Percentiles rank a stretch among this genome's conserved stretches.
Conservation (phyloP, 2,888 invertebrate genomes). For the Thera obeliscata region DNA sequence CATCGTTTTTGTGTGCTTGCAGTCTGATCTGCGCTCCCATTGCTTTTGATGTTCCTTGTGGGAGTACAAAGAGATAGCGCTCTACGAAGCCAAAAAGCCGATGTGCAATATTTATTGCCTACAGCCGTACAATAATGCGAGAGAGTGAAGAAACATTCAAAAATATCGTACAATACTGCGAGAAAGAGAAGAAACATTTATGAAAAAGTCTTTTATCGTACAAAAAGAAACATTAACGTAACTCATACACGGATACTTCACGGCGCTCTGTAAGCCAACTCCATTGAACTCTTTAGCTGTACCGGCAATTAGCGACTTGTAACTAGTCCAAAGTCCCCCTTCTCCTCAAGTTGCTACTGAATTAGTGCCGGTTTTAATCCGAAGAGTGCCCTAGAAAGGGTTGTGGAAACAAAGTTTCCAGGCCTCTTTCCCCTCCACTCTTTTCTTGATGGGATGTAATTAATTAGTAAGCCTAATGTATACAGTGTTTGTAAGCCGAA, state of each 20-base stretch:
- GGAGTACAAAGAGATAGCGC: too few species aligned
- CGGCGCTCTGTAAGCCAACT: not conserved
- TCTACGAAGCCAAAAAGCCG: too few species aligned
- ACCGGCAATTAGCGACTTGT: slow-evolving; percentile 13
- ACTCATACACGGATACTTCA: not conserved
- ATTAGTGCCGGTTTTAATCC: slow-evolving; percentile 14
- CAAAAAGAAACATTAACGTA: not conserved
- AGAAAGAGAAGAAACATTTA: too few species aligned
- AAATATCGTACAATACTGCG: too few species aligned
- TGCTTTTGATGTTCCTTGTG: too few species aligned
- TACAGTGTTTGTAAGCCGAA: too few species aligned
- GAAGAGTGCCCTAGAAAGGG: slow-evolving; percentile 13
- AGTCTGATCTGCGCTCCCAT: too few species aligned
- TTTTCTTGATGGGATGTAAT: not conserved
- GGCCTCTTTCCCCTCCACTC: not conserved
- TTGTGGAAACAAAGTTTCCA: not conserved
- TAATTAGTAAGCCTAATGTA: slow-evolving; percentile 2
- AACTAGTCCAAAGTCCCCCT: slow-evolving; percentile 11
- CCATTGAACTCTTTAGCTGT: slow-evolving; percentile 4
- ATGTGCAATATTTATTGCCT: too few species aligned
- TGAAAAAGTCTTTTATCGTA: not conserved
- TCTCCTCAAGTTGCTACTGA: slow-evolving; percentile 10
- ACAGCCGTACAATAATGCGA: too few species aligned
- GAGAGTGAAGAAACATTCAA: too few species aligned
- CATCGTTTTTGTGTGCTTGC: too few species aligned